A percentile compares a stretch with the other conserved stretches of the same genome.
These are phyloP conservation scores for Ametastegia equiseti DNA, from an alignment of 2,888 invertebrate species.

Conservation along the genomic window DNA sequence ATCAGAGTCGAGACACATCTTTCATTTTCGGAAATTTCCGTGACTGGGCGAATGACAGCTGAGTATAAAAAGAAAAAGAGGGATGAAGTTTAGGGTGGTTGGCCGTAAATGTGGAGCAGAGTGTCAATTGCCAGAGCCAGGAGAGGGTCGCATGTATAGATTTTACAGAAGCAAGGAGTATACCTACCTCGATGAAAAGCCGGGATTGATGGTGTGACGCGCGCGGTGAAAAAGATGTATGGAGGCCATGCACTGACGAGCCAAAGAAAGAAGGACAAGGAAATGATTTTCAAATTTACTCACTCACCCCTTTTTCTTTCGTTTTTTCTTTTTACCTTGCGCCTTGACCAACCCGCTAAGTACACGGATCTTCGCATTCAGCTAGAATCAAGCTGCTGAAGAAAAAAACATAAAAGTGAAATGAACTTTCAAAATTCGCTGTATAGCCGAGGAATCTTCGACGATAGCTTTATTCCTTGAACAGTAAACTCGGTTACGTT, in stretches of 20 bases:
- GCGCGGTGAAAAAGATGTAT: conserved; percentile 46
- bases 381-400: neutral
- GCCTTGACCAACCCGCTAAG: conserved; percentile 25
- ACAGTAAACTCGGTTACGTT: too few relatives aligned
- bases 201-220: conserved; percentile 44
- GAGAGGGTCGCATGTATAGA: conserved; percentile 32
- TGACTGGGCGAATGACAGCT: neutral
- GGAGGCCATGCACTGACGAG: conserved; percentile 24
- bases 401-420: neutral
- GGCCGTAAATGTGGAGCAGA: conserved; percentile 25
- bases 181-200: conserved; percentile 43
- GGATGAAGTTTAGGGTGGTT: conserved; percentile 9
- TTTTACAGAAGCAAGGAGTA: conserved; percentile 43
- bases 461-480: too few relatives aligned
- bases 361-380: neutral
- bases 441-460: too few relatives aligned
- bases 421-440: too few relatives aligned
- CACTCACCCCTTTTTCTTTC: neutral
- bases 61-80: neutral
- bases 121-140: neutral
- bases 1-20: too few relatives aligned
- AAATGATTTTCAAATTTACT: conserved; percentile 47
- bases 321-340: neutral
- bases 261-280: conserved; percentile 37
- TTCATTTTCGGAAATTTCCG: too few relatives aligned